Conservation (phyloP, 2,113 vertebrate species). For the Ammodramus savannarum region DNA sequence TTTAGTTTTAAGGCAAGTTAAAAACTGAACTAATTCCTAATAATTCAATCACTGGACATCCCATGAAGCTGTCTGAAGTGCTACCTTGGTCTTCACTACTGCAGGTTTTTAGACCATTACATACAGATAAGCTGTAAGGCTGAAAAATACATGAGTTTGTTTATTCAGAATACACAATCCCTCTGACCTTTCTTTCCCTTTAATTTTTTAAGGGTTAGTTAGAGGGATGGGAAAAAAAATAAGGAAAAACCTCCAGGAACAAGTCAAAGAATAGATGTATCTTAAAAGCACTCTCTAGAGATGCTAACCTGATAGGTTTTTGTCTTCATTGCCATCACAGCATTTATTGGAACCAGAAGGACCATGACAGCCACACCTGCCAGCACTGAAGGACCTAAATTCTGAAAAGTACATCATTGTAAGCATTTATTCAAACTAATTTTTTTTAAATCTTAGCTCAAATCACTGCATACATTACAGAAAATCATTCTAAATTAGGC, state of each 20-base stretch:
- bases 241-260: neutral
- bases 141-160: neutral
- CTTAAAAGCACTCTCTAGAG: neutral
- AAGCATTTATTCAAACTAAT: neutral
- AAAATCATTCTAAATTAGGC: neutral
- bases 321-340: constrained; percentile 95
- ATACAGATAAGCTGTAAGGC: neutral
- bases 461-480: neutral
- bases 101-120: neutral
- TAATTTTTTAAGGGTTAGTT: neutral
- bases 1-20: neutral
- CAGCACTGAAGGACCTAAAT: constrained; percentile 87
- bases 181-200: neutral
- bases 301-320: constrained; percentile 90
- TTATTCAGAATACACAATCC: neutral
- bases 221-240: neutral
- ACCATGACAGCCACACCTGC: constrained; percentile 96
- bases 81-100: neutral
- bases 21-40: neutral
- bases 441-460: neutral
- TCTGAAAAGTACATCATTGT: constrained; percentile 67
- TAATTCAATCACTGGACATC: neutral
- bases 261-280: neutral
- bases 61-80: neutral
- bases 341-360: constrained; percentile 91